These are phyloP conservation scores for Drosophila kikkawai DNA, from an alignment of 1,140 invertebrate species.

Conservation along the genomic window DNA sequence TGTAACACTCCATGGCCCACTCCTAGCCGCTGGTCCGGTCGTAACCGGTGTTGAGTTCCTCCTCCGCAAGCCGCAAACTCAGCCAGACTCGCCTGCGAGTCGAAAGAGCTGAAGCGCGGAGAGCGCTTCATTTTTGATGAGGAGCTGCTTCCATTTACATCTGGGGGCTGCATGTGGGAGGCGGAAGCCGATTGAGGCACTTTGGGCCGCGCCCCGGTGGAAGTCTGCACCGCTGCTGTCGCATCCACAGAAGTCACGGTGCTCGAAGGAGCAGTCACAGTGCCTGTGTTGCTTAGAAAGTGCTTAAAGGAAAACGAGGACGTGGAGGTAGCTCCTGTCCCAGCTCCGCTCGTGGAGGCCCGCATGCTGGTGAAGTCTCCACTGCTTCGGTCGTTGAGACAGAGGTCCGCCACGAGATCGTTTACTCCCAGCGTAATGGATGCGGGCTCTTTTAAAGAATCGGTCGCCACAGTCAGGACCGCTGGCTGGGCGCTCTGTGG, in stretches of 20 bases:
- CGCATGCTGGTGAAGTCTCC: constrained; percentile 64
- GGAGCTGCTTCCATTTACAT: constrained; percentile 62
- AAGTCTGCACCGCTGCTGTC: constrained; percentile 58
- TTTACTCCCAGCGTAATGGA: constrained; percentile 42
- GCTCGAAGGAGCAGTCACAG: constrained; percentile 74
- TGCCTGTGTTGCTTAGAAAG: constrained; percentile 86
- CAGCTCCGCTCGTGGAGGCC: constrained; percentile 26
- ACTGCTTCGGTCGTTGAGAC: constrained; percentile 40
- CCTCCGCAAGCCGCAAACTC: constrained; percentile 70
- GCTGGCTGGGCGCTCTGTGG: constrained; percentile 42
- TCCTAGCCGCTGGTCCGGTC: constrained; percentile 43
- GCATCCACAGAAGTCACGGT: constrained; percentile 77
- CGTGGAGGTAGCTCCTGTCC: constrained; percentile 23
- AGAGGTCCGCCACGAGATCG: constrained; percentile 76
- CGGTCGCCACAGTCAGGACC: constrained; percentile 32
- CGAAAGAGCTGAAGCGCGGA: constrained; percentile 84
- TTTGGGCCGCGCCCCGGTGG: constrained; percentile 81
- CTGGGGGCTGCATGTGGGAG: constrained; percentile 65
- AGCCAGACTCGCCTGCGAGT: constrained; percentile 84
- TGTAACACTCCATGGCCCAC: constrained; percentile 35
- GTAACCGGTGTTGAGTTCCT: constrained; percentile 37
- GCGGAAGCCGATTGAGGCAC: constrained; percentile 79
- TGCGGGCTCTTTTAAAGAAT: constrained; percentile 20
- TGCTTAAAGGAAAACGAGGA: constrained; percentile 91
- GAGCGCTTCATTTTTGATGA: constrained; percentile 83